Conservation (phyloP, 2,888 invertebrate genomes). For the Panorpa germanica region DNA sequence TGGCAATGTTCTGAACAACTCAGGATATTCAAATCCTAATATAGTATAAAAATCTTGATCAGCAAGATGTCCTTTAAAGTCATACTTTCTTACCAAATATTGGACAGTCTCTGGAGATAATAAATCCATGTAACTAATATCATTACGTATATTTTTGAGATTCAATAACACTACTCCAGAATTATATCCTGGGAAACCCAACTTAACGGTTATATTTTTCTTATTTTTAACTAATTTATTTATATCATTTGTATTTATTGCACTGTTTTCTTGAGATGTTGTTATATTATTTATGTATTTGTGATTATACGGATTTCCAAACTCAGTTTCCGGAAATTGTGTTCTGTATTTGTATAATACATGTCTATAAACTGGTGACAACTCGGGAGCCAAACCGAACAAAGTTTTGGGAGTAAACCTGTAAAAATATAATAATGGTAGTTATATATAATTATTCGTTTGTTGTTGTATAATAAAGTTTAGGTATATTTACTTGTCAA, state of each 20-base stretch:
- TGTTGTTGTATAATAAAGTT: conserved; percentile 1
- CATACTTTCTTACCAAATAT: conserved; percentile 36
- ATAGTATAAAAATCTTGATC: conserved; percentile 70
- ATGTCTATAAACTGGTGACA: conserved; percentile 63
- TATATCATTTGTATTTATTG: conserved; percentile 6
- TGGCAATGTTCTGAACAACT: conserved; percentile 49
- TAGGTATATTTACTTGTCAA: conserved; percentile 27
- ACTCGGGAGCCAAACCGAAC: conserved; percentile 52
- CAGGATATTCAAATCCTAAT: conserved; percentile 45
- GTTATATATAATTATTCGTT: conserved; percentile 3
- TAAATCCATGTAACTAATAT: conserved; percentile 34
- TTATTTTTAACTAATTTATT: conserved; percentile 12
- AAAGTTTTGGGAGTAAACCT: conserved; percentile 40
- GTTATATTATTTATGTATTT: conserved; percentile 13
- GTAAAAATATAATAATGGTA: conserved; percentile 13
- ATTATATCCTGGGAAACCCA: conserved; percentile 58
- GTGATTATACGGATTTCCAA: conserved; percentile 28
- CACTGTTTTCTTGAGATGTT: background rate
- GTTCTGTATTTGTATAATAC: conserved; percentile 45
- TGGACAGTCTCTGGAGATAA: conserved; percentile 31
- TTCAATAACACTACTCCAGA: conserved; percentile 59
- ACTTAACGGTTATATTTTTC: conserved; percentile 16
- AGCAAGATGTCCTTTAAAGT: conserved; percentile 54
- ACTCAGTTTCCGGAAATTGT: conserved; percentile 37
- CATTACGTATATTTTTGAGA: conserved; percentile 42